Percentiles rank a stretch among this genome's conserved stretches.
phyloP scores from a whole-genome alignment of 1,140 invertebrate genomes.

The Wiebesia pumilae region DNA sequence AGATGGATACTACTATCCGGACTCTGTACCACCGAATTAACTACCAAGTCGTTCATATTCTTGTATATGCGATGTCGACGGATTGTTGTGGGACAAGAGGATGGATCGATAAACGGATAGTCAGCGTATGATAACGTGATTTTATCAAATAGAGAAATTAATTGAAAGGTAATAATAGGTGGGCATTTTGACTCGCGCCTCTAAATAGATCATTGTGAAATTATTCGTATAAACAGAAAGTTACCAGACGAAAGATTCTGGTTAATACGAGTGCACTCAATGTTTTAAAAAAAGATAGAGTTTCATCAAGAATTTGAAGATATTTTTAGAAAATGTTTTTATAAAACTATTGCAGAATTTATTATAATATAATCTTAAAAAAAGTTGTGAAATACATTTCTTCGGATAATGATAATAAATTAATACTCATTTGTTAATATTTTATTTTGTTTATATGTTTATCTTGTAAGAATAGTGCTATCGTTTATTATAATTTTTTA shows the following conservation, averaged over 20 bases:
- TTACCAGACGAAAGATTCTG: no score
- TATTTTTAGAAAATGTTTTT: background rate
- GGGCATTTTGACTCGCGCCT: no score
- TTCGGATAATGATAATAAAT: background rate
- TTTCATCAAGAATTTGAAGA: no score
- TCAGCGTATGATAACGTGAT: background rate
- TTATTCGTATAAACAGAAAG: no score
- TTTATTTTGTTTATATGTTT: background rate
- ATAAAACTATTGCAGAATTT: no score
- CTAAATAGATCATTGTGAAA: no score
- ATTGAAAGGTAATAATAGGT: background rate
- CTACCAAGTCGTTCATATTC: background rate
- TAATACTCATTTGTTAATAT: no score
- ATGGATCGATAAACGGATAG: background rate
- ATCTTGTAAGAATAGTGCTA: background rate
- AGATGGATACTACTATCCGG: background rate
- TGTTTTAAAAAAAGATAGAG: no score
- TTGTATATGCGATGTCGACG: background rate
- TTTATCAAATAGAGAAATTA: background rate
- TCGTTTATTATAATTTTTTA: no score
- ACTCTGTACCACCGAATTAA: background rate
- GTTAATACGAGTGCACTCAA: no score
- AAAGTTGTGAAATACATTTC: background rate
- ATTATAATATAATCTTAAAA: no score
- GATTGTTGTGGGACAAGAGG: no score